Evolutionary conservation across 2,113 vertebrate species (phyloP).

Genomic region (Solea solea): DNA sequence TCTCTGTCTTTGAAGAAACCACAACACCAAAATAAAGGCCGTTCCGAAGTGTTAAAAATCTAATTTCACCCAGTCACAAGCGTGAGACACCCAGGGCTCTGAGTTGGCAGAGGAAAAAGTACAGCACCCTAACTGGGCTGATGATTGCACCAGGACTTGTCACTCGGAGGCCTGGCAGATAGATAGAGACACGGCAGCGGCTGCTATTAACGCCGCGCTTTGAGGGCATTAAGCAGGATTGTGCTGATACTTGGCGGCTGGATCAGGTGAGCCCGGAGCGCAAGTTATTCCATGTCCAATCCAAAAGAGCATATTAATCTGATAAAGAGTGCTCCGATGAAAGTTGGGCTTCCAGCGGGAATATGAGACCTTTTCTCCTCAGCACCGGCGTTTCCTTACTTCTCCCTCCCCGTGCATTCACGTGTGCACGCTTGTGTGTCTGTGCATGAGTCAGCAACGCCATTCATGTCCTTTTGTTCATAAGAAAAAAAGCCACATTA

Average conservation of each 20-base stretch:
- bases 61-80: slow-evolving; percentile 59
- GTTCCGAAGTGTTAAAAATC: slow-evolving; percentile 66
- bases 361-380: slow-evolving; percentile 20
- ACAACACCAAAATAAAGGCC: slow-evolving; percentile 41
- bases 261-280: slow-evolving; percentile 64
- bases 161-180: slow-evolving; percentile 63
- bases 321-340: slow-evolving; percentile 40
- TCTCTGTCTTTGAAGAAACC: slow-evolving; percentile 23
- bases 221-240: slow-evolving; percentile 52
- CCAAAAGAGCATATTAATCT: slow-evolving; percentile 55
- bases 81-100: slow-evolving; percentile 53
- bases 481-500: background rate
- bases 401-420: background rate
- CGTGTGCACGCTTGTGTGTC: background rate
- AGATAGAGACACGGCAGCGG: slow-evolving; percentile 54
- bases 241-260: slow-evolving; percentile 45
- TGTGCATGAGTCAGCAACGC: background rate
- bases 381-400: slow-evolving; percentile 39
- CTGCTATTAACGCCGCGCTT: slow-evolving; percentile 57
- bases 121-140: slow-evolving; percentile 56
- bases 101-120: slow-evolving; percentile 60
- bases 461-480: slow-evolving; percentile 1
- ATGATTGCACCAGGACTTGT: slow-evolving; percentile 59
- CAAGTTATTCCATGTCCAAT: slow-evolving; percentile 64
- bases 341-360: slow-evolving; percentile 28